These are phyloP conservation scores for Hirundo rustica DNA, from an alignment of 2,797 vertebrate genomes.

Conservation along the genomic window DNA sequence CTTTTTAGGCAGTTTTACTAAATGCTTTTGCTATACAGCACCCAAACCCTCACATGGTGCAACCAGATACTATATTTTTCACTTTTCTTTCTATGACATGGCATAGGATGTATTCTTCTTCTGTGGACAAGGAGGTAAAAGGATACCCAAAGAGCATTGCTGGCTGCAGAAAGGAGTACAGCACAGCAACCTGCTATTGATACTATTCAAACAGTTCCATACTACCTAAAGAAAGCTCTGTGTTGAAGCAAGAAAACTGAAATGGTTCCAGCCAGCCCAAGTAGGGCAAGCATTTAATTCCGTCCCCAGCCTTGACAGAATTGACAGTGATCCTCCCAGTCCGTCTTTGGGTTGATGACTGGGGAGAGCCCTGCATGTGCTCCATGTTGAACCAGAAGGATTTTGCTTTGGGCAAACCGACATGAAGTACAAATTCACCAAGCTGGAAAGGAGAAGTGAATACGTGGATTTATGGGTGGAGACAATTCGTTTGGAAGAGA, in stretches of 20 bases:
- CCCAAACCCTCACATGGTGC: not conserved
- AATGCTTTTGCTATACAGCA: not conserved
- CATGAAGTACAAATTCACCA: fast-evolving
- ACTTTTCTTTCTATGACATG: not conserved
- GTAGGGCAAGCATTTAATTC: not conserved
- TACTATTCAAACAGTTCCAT: not conserved
- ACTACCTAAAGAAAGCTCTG: not conserved
- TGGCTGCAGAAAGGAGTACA: not conserved
- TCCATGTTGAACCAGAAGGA: not conserved
- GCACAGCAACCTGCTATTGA: not conserved
- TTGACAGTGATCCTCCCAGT: not conserved
- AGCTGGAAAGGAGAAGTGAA: not conserved
- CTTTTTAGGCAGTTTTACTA: not conserved
- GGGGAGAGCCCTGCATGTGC: fast-evolving
- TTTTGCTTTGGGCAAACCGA: not conserved
- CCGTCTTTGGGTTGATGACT: not conserved
- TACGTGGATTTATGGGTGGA: not conserved
- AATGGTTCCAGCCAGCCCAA: not conserved
- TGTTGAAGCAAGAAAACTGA: not conserved
- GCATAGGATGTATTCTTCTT: not conserved
- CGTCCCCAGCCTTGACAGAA: fast-evolving
- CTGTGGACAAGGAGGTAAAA: not conserved
- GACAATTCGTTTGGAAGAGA: not conserved
- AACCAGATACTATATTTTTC: not conserved
- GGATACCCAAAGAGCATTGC: not conserved